Base-by-base conservation (phyloP, 2,113 vertebrate species). In the Fregetta grallaria region DNA sequence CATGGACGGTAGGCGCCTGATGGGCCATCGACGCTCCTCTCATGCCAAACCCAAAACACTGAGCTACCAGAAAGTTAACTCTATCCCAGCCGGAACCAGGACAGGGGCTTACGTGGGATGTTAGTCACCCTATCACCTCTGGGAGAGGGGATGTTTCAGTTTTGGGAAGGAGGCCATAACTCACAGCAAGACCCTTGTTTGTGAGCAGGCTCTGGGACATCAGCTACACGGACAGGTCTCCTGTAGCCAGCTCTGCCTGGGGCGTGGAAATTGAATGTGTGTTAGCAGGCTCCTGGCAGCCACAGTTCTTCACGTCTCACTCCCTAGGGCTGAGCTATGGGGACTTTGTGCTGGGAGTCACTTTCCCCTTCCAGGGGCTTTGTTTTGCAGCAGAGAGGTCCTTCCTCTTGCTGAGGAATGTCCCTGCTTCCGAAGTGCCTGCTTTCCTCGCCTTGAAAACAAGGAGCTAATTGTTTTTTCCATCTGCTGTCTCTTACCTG, bases 381-480 rank as follows among this genome's bases (percentile, higher is more conserved):
- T 65, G 68, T 53, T 53, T 49, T 92, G 45, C 27, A 72, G 40
- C 22, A 66, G 22, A 18, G 44, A 22, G 21, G 4, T 67, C 38
- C 56, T 74, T 91, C 9, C 26, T 55, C 61, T 84, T n/a, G 40
- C 47, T 0, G 0, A 76, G 49, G 20, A 68, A 72, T 2, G 0
- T 20, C 34, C 7, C 45, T 8, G 6, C 13, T 38, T 30, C 45
- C 0, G 0, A 56, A 66, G 11, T 0, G 2, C 16, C 34, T 25
- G 3, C 20, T 70, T 38, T 86, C 42, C 47, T 70, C 3, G 5
- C 47, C 50, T 58, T 62, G 18, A 71, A 79, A 91, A 88, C 36
- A 84, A 63, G 49, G 59, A 88, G 20, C 9, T 83, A 15, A n/a
- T 55, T 66, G 30, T 40, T 92, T 94, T 71, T 83, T 50, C 40